These are phyloP conservation scores for Coregonus ussuriensis DNA, from an alignment of 2,797 vertebrate genomes.

Conservation along the genomic window DNA sequence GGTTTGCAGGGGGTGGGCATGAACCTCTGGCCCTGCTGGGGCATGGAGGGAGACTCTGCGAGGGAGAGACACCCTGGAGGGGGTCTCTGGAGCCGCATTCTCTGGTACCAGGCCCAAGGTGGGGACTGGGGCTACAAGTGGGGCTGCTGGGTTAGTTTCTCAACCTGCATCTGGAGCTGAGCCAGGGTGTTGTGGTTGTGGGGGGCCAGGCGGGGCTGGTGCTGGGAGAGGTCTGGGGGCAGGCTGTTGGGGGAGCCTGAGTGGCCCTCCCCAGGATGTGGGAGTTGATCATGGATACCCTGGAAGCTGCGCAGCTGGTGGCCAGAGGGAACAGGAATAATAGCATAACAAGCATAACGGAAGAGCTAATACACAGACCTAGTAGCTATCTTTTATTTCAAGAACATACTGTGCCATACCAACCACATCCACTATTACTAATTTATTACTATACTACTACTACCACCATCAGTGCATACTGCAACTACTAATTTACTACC, in stretches of 20 bases:
- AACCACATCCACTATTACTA: constrained; percentile 2
- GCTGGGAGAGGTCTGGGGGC: constrained; percentile 36
- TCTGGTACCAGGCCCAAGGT: constrained; percentile 63
- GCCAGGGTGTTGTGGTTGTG: constrained; percentile 63
- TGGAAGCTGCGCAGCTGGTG: constrained; percentile 58
- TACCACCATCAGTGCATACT: neutral
- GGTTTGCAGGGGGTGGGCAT: constrained; percentile 47
- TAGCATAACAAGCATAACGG: constrained; percentile 44
- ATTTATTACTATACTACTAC: neutral
- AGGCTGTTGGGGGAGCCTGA: constrained; percentile 52
- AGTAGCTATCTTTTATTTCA: neutral
- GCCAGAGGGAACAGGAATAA: constrained; percentile 46
- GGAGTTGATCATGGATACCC: constrained; percentile 56
- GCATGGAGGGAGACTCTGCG: constrained; percentile 35
- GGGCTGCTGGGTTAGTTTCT: constrained; percentile 61
- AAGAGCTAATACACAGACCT: constrained; percentile 17
- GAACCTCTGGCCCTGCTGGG: constrained; percentile 54
- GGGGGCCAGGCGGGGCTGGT: constrained; percentile 36
- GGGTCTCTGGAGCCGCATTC: constrained; percentile 52
- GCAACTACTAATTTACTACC: neutral
- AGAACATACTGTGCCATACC: neutral
- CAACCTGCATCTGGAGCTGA: constrained; percentile 75
- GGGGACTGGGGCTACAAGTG: constrained; percentile 55
- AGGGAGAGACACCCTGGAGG: constrained; percentile 47
- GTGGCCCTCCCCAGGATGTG: constrained; percentile 42